Evolutionary conservation across 2,797 vertebrate genomes (phyloP).

Genomic region (Cygnus olor): DNA sequence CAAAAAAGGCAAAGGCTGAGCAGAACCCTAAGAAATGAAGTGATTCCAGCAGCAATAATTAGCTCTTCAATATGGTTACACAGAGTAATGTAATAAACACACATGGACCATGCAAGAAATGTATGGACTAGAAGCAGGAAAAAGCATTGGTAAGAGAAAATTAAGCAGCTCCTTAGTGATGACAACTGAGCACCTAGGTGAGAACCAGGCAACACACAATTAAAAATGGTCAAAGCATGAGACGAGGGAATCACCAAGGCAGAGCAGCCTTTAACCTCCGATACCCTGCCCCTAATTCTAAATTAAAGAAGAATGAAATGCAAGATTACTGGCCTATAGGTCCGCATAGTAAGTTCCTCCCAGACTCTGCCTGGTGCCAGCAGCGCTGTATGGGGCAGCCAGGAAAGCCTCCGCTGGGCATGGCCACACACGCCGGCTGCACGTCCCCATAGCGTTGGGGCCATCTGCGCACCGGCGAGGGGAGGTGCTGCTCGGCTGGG

Average conservation of each 20-base stretch:
- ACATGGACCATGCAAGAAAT: not conserved
- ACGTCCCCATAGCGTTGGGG: no score
- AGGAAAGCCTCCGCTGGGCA: not conserved
- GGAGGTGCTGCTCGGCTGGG: not conserved
- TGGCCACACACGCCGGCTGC: no score
- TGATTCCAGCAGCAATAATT: not conserved
- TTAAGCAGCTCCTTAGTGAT: not conserved
- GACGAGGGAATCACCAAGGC: not conserved
- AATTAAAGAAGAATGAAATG: not conserved
- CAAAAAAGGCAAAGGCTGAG: not conserved
- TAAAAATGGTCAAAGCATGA: not conserved
- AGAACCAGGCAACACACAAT: accelerated
- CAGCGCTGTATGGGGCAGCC: not conserved
- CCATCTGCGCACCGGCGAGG: not conserved
- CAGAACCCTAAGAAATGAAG: not conserved
- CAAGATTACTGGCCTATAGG: not conserved
- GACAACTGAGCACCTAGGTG: accelerated
- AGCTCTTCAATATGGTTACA: not conserved
- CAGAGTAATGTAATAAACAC: not conserved
- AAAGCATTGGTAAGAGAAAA: not conserved
- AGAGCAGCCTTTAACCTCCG: not conserved
- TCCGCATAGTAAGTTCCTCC: not conserved
- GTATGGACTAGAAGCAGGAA: not conserved
- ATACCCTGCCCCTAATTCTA: not conserved
- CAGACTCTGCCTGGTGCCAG: not conserved